A percentile compares a stretch with the other conserved stretches of the same genome.
Evolutionary conservation across 1,140 invertebrate genomes (phyloP).

Genomic region (Caenorhabditis remanei): DNA sequence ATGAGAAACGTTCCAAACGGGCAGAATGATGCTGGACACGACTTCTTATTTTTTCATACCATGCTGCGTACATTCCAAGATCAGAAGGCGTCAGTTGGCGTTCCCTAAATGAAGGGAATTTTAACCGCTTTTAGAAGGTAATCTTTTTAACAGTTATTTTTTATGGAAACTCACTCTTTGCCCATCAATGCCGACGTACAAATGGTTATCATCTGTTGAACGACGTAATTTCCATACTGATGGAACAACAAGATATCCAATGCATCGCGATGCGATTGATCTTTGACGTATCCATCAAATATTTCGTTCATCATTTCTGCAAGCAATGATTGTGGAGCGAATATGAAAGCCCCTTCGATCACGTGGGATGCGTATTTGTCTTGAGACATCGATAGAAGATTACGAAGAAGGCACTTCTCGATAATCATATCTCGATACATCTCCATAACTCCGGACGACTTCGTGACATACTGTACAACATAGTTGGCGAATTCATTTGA

Average conservation of each 20-base stretch:
- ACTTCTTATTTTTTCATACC: conserved; percentile 25
- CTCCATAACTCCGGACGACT: conserved; percentile 53
- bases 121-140: not conserved
- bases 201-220: conserved; percentile 69
- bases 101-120: not conserved
- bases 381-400: conserved; percentile 71
- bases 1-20: conserved; percentile 48
- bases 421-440: conserved; percentile 66
- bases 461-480: conserved; percentile 66
- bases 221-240: conserved; percentile 73
- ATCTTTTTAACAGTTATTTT: not conserved
- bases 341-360: conserved; percentile 70
- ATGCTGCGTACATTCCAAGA: not conserved
- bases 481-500: conserved; percentile 68
- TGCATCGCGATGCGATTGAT: conserved; percentile 55
- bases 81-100: not conserved
- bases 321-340: conserved; percentile 57
- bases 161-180: not conserved
- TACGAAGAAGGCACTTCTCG: conserved; percentile 63
- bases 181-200: conserved; percentile 42
- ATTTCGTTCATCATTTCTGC: conserved; percentile 71
- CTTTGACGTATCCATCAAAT: conserved; percentile 69
- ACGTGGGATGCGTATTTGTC: conserved; percentile 74
- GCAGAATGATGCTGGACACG: conserved; percentile 12
- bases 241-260: conserved; percentile 72